Base-by-base conservation (phyloP, 2,888 invertebrate genomes). In the Hypomecis atomaria region DNA sequence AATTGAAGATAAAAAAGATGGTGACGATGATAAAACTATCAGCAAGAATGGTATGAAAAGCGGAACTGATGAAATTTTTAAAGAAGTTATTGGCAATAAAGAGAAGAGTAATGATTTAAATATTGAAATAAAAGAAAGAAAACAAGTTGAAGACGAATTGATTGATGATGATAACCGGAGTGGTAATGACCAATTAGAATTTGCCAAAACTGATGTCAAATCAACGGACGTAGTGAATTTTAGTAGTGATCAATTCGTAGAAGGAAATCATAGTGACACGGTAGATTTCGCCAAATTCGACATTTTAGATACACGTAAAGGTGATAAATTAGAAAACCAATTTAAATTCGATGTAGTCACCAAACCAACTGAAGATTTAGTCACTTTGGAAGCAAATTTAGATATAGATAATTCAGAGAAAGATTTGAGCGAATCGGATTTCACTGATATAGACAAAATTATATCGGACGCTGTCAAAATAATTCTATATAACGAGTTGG, bases 391-490 rank as follows among this genome's bases (percentile, higher is more conserved):
- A 10, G 6, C 2, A 23, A 45, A 55, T 6, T 5, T 10, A 23
- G 10, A 50, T 5, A 13, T 50, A 50, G 0, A 42, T 13, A 43
- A 50, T 37, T 9, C n/a, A 6, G 44, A 38, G 9, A 47, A 11
- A 23, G 40, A 50, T 36, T 50, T 56, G 37, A 68, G 59, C 47
- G 63, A 65, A 57, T 60, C 62, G 33, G 64, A 66, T 60, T 71
- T 63, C 53, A 64, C 65, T 5, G 75, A 77, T 64, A 71, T 76
- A 11, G 76, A 76, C 37, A 75, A 73, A 65, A 75, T 76, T 23
- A 74, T 74, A 48, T 71, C 71, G 0, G 73, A 77, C 48, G 76
- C 78, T 5, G 69, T 77, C 7, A 72, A 76, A 40, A 71, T 75
- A 42, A 71, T 77, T 10, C 62, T 75, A 5, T 60, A 65, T 64